These are phyloP conservation scores for Salvelinus namaycush DNA, from an alignment of 2,113 vertebrate genomes.

Conservation along the genomic window DNA sequence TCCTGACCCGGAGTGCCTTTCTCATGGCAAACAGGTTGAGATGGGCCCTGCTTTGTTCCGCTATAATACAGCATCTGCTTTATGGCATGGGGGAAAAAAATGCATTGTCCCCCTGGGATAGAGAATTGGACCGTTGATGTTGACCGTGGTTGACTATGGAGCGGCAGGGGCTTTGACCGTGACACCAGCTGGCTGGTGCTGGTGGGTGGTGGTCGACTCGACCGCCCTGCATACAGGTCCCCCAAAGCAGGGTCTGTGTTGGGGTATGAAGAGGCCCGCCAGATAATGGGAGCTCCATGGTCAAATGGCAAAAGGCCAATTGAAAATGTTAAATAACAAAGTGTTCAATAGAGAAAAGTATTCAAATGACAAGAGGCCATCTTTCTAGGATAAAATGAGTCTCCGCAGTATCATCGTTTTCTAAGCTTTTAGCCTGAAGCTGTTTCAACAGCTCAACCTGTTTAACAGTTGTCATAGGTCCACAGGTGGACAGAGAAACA, in stretches of 20 bases:
- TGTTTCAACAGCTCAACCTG: slow-evolving; percentile 19
- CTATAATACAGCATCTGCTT: slow-evolving; percentile 76
- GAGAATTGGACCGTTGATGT: slow-evolving; percentile 69
- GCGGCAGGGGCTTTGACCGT: slow-evolving; percentile 52
- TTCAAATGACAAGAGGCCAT: too few species aligned
- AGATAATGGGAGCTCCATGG: not conserved
- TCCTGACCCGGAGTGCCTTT: slow-evolving; percentile 68
- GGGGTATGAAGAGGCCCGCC: not conserved
- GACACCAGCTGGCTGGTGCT: slow-evolving; percentile 50
- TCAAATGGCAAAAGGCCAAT: too few species aligned
- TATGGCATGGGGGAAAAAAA: slow-evolving; percentile 72
- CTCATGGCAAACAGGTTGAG: slow-evolving; percentile 73
- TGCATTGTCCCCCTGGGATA: slow-evolving; percentile 68
- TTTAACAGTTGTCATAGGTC: slow-evolving; percentile 27
- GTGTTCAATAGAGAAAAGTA: too few species aligned
- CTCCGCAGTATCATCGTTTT: too few species aligned
- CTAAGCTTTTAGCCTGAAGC: too few species aligned
- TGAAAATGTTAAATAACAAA: too few species aligned
- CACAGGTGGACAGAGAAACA: slow-evolving; percentile 19
- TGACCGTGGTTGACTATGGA: slow-evolving; percentile 53
- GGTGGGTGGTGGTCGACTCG: slow-evolving; percentile 16
- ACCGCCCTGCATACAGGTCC: not conserved
- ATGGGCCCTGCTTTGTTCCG: slow-evolving; percentile 65
- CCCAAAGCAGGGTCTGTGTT: not conserved
- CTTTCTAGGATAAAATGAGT: too few species aligned